A percentile compares a stretch with the other conserved stretches of the same genome.
Evolutionary conservation across 1,140 invertebrate genomes (phyloP).

Genomic region (Lanistes nyassanus): DNA sequence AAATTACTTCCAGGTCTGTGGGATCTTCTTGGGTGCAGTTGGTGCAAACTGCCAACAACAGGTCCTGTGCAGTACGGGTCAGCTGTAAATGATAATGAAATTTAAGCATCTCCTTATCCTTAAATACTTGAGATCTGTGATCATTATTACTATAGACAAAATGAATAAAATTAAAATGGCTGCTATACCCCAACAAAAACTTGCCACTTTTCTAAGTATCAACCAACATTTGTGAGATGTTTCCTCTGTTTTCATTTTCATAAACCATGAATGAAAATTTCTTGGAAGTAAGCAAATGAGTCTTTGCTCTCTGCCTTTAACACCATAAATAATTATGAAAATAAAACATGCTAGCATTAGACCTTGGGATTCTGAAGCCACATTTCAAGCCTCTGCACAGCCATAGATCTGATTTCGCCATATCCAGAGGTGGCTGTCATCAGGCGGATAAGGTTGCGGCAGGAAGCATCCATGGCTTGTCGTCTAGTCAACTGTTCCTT

Average conservation of each 20-base stretch:
- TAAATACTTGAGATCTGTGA: background rate
- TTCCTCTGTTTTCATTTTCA: too few relatives aligned
- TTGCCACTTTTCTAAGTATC: too few relatives aligned
- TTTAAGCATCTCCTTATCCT: background rate
- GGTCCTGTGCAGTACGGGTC: conserved; percentile 88
- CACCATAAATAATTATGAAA: background rate
- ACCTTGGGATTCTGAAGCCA: conserved; percentile 96
- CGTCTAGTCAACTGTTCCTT: conserved; percentile 87
- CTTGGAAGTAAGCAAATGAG: too few relatives aligned
- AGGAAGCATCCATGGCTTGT: conserved; percentile 86
- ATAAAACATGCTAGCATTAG: background rate
- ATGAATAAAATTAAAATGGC: too few relatives aligned
- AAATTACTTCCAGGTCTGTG: conserved; percentile 90
- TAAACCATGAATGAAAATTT: too few relatives aligned
- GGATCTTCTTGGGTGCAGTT: conserved; percentile 85
- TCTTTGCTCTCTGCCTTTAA: too few relatives aligned
- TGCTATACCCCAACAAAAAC: too few relatives aligned
- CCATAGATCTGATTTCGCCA: conserved; percentile 83
- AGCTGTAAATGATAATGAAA: conserved; percentile 64
- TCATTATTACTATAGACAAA: too few relatives aligned
- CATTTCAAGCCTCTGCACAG: conserved; percentile 85
- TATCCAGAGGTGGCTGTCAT: conserved; percentile 87
- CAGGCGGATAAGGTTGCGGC: conserved; percentile 87
- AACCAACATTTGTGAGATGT: too few relatives aligned
- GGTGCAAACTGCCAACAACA: conserved; percentile 91